phyloP scores from a whole-genome alignment of 2,888 invertebrate genomes.

The Nomada ruficornis region DNA sequence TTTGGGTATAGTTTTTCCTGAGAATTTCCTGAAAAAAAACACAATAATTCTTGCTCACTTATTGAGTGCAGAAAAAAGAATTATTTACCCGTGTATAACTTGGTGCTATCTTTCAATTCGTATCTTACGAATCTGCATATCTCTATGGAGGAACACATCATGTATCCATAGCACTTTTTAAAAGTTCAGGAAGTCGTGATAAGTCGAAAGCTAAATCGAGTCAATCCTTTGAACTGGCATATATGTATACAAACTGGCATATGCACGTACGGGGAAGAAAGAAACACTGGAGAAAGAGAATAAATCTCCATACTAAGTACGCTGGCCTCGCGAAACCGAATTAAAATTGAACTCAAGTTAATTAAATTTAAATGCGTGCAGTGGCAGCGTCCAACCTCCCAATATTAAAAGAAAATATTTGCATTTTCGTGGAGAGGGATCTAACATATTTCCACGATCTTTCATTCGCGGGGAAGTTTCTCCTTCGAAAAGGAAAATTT shows the following conservation, averaged over 20 bases:
- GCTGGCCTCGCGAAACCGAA: background rate
- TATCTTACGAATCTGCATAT: background rate
- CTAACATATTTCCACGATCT: too few species aligned
- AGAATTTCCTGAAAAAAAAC: too few species aligned
- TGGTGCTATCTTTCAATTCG: background rate
- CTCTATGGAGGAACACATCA: too few species aligned
- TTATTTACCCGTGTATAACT: background rate
- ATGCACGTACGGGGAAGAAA: background rate
- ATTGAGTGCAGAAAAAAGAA: background rate
- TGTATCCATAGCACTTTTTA: background rate
- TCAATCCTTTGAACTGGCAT: background rate
- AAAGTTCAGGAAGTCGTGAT: background rate
- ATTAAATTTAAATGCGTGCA: too few species aligned
- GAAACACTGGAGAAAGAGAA: background rate
- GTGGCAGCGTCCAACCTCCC: too few species aligned
- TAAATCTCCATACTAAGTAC: conserved; percentile 2
- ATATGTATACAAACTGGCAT: background rate
- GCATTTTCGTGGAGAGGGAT: too few species aligned
- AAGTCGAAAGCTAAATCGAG: background rate
- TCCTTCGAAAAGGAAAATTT: too few species aligned
- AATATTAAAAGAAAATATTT: too few species aligned
- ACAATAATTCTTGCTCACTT: too few species aligned
- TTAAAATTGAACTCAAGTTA: conserved; percentile 11
- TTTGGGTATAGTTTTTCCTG: too few species aligned
- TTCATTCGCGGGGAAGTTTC: too few species aligned